Base-by-base conservation (phyloP, 1,140 invertebrate genomes). In the Helicoverpa armigera region DNA sequence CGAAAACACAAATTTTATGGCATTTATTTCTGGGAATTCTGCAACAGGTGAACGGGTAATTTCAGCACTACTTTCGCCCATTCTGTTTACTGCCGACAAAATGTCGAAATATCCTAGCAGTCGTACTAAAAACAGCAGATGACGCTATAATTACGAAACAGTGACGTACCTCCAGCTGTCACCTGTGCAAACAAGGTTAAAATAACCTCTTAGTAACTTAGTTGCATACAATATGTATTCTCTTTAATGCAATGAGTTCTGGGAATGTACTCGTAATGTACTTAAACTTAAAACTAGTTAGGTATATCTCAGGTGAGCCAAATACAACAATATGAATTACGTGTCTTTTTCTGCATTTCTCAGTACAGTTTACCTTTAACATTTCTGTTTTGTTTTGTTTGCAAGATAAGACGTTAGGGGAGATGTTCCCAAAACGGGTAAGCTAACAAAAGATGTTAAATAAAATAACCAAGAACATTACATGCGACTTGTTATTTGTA, bases 141-240 rank as follows among this genome's bases (percentile, higher is more conserved):
- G 63, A 67, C 63, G 63, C 63, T 10, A 3, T 67, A 50, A 67
- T 67, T 67, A 50, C 63, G 63, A 67, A 67, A 67, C 43, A 48
- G 11, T 67, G 43, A 67, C 63, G 63, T 50, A 50, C 43, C 16
- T 16, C 4, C 11, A 67, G 63, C 11, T 67, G 63, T 67, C 63
- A 67, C 63, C 63, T 67, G 63, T 23, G 12, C n/a, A 50, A 67
- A 67, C 63, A 67, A 67, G 63, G 63, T 50, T 67, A 18, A 7
- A 67, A 67, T n/a, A 67, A 50, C 43, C 63, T 50, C 63, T 50
- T 67, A 18, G 63, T 67, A 50, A 67, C 63, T 67, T 50, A 50
- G 63, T 67, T 67, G 63, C 48, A 18, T 67, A 50, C 16, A 67
- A 43, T n/a, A 48, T 43, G 23, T 50, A 16, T 16, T 50, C 13